Evolutionary conservation across 1,140 invertebrate species (phyloP), one percentile per base, ranked within the genome.

Genomic region (Aradophagus sp.): DNA sequence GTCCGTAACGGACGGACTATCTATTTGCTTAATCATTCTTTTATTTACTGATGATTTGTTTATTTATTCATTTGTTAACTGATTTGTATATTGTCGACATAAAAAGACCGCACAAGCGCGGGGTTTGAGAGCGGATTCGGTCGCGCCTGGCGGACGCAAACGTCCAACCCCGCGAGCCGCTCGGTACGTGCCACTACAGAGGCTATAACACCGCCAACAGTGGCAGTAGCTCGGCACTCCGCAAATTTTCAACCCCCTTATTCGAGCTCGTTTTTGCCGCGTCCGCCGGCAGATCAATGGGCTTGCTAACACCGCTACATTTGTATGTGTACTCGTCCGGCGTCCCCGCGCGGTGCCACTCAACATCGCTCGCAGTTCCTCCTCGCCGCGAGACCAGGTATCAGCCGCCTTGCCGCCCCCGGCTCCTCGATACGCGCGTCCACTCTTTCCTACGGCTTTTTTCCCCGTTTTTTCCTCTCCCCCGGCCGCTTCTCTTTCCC

Each of bases 251-350:
- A 80, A 79, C 73, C 80, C 74, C 77, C 79, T 74, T 77, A 80
- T 82, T 79, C 78, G 73, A 80, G 81, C 76, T 83, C 81, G 78
- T 83, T 84, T 84, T 83, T 83, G 82, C 80, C 77, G 77, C 78
- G 79, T 80, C 79, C 80, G 79, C 78, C 77, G 77, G 76, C 82
- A 85, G 83, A 85, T 86, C 84, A 84, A 85, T 84, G 84, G 81
- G 83, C 80, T 82, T 85, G 83, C 82, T 85, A 85, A 84, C 84
- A 83, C 81, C 80, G 56, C 74, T 83, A 80, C 74, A 65, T 72
- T 72, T 65, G 79, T 83, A 84, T 83, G 78, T 80, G 75, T 83
- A 78, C 79, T 78, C 80, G 62, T 77, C 74, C 75, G 59, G 74
- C 74, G 48, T 68, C 62, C 74, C 73, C 61, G 69, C 63, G 77